phyloP scores from a whole-genome alignment of 1,140 invertebrate genomes.

The Trachymyrmex septentrionalis region DNA sequence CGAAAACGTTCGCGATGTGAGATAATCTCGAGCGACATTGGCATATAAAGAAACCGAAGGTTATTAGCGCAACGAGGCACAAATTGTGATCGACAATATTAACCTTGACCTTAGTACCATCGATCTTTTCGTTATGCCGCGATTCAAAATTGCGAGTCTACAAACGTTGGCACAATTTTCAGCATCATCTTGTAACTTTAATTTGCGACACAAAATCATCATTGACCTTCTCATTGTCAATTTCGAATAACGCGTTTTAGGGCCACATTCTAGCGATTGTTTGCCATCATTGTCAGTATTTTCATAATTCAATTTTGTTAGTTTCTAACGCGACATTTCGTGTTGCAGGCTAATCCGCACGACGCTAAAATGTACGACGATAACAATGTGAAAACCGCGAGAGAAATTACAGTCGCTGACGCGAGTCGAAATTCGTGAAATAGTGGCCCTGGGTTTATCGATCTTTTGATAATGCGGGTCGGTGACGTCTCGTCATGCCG shows the following conservation, averaged over 20 bases:
- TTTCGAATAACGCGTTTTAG: constrained; percentile 1
- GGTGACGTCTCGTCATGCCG: constrained; percentile 77
- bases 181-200: background rate
- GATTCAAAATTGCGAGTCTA: constrained; percentile 29
- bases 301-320: constrained; percentile 9
- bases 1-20: background rate
- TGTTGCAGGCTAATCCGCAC: background rate
- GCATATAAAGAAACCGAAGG: constrained; percentile 6
- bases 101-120: constrained; percentile 68
- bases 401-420: background rate
- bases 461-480: constrained; percentile 80
- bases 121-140: constrained; percentile 45
- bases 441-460: constrained; percentile 79
- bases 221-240: constrained; percentile 1
- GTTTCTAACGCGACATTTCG: constrained; percentile 29
- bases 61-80: constrained; percentile 7
- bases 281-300: constrained; percentile 4
- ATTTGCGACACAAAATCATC: background rate
- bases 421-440: constrained; percentile 49
- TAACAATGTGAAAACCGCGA: constrained; percentile 28
- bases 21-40: constrained; percentile 12
- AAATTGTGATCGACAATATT: constrained; percentile 61
- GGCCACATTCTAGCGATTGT: background rate
- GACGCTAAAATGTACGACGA: constrained; percentile 7
- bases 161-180: constrained; percentile 26